phyloP scores from a whole-genome alignment of 23 tunicate species.

The Ascidia mentula region DNA sequence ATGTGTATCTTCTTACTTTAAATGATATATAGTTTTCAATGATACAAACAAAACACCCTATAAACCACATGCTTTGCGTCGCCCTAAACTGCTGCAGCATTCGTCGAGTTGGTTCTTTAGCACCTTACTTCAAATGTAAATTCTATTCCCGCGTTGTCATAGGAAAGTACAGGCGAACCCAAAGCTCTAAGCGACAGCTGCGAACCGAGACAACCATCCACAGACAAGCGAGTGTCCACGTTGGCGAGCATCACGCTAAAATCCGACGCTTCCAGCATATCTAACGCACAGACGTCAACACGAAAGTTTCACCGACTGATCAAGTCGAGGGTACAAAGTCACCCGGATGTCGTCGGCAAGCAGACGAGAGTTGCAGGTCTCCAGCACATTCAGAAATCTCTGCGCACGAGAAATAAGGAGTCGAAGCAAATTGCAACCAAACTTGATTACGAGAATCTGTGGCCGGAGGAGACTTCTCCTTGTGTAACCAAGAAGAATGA shows the following conservation, averaged over 20 bases:
- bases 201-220: neutral
- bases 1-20: too few species aligned
- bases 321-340: neutral
- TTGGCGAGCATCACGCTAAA: neutral
- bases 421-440: neutral
- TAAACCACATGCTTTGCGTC: too few species aligned
- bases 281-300: neutral
- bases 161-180: too few species aligned
- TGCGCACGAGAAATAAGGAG: neutral
- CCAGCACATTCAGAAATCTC: neutral
- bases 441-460: neutral
- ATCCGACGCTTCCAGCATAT: neutral
- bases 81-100: too few species aligned
- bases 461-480: neutral
- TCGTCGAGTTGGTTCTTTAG: too few species aligned
- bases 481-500: neutral
- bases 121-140: too few species aligned
- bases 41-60: too few species aligned
- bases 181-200: neutral
- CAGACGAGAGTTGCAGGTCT: neutral
- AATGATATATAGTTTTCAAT: too few species aligned
- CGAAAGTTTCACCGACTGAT: conserved; percentile 2
- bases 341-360: neutral
- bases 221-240: neutral
- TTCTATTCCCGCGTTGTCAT: too few species aligned